Evolutionary conservation across 2,888 invertebrate species (phyloP), one percentile per base, ranked within the genome.

Genomic region (Proisotoma minuta): DNA sequence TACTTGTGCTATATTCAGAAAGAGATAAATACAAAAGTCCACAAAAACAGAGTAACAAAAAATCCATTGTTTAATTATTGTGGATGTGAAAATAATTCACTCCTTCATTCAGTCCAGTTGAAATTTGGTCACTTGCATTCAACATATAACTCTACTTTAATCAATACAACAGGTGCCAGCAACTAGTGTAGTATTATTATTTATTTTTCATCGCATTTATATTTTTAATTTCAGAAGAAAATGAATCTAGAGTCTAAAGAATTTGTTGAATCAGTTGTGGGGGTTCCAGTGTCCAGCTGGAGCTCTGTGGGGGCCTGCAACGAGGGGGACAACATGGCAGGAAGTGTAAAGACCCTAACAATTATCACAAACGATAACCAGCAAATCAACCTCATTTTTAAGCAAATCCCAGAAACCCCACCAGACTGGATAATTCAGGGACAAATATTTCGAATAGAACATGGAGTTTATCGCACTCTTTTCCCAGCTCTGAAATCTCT

Each of bases 261-360:
- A 83, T 76, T 89, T 88, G 12, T 88, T 87, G 76, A 91, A 88
- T 43, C 89, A 83, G n/a, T 84, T 84, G 79, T 90, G 89, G 8
- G 89, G 3, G 58, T 57, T 18, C 34, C 60, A 1, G 39, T 65
- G 3, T n/a, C 27, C 1, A 54, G 50, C 22, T 59, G 62, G 20
- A 50, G 20, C 1, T 23, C 65, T 0, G 40, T 12, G 18, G 59
- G 48, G 5, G 68, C 65, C n/a, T 68, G 68, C 52, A 61, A 58
- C 49, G 59, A 26, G 15, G 68, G 68, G 0, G 68, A 68, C 54
- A 65, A 65, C 20, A 63, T 68, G n/a, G 68, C 68, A 26, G 68
- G 68, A 29, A 63, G 59, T 23, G 22, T 68, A 20, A 62, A 60
- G 34, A 34, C 34, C 22, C 34, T 26, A 0, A 62, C 29, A 5